Base-by-base conservation (phyloP, 2,888 invertebrate genomes). In the Apantesis nais region DNA sequence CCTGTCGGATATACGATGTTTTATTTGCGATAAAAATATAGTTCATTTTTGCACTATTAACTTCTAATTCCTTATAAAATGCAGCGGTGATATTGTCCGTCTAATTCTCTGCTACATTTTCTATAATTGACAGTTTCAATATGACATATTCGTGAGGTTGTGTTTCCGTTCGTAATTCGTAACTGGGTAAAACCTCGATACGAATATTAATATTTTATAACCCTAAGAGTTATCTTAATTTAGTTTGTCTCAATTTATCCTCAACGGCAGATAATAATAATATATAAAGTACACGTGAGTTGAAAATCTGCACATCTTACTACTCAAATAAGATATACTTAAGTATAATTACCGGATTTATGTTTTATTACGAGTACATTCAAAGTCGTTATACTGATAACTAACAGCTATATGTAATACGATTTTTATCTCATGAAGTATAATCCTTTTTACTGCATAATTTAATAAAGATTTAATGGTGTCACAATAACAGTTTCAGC, bases 161-260 rank as follows among this genome's bases (percentile, higher is more conserved):
- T n/a, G n/a, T n/a, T n/a, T n/a, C n/a, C n/a, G n/a, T n/a, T n/a
- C n/a, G n/a, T n/a, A n/a, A n/a, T n/a, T n/a, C n/a, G n/a, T n/a
- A n/a, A n/a, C n/a, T 58, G 29, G 58, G 29, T 58, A 52, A 52
- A n/a, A 9, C 48, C 48, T 8, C n/a, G 11, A n/a, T 52, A 52
- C 48, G n/a, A n/a, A 52, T 52, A n/a, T 52, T 9, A 2, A 52
- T 52, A 52, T 52, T n/a, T 55, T 55, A 55, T 25, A 25, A 25
- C 55, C 16, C 7, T 7, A 29, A 29, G 29, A 58, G 29, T 58
- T 29, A 29, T 41, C 29, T 29, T 19, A 41, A 63, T 29, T 41
- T 41, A 63, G 29, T 63, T 41, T 41, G 29, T 63, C 39, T 41
- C 41, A 31, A 16, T 44, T 63, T 63, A 44, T 44, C 31, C 44